Base-by-base conservation (phyloP, 2,888 invertebrate species). In the Magallana nippona region DNA sequence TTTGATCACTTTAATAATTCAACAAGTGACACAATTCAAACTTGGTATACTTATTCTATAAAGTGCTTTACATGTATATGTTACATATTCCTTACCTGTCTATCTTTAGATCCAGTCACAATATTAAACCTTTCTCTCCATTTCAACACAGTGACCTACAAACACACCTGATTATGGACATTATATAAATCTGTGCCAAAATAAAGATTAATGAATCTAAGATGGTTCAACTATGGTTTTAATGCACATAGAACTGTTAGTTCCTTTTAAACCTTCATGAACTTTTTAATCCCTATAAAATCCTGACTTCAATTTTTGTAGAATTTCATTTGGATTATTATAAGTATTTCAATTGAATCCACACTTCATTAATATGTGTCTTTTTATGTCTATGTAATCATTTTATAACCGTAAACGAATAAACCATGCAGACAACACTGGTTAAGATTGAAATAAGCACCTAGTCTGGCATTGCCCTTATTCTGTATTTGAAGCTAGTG, bases 101-200 rank as follows among this genome's bases (percentile, higher is more conserved):
- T 44, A 44, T 44, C 44, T 44, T 13, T 3, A 15, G 27, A 71
- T 32, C 71, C 11, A 27, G 32, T 22, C 71, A 71, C 71, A 71
- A 27, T 27, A 71, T 71, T 71, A 27, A 71, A 71, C 22, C 71
- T 1, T 13, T 27, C 32, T 27, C 71, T 71, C 71, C 71, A 71
- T 27, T 71, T 15, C 60, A 71, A 71, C 71, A 71, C 71, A 71
- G 71, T 71, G 71, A 71, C 71, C 71, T 71, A 71, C 22, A 71
- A 32, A 3, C 22, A 71, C 22, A 71, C 15, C 15, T 22, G 19
- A 22, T 13, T 32, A 71, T 44, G 44, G 8, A 8, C 27, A 71
- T 71, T 71, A 71, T 27, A 63, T 11, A 71, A 71, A 71, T 15
- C 19, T 71, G 71, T 71, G 71, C 71, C 71, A 71, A 71, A 71